phyloP scores from a whole-genome alignment of 2,797 vertebrate genomes.

The Pteronotus mesoamericanus region DNA sequence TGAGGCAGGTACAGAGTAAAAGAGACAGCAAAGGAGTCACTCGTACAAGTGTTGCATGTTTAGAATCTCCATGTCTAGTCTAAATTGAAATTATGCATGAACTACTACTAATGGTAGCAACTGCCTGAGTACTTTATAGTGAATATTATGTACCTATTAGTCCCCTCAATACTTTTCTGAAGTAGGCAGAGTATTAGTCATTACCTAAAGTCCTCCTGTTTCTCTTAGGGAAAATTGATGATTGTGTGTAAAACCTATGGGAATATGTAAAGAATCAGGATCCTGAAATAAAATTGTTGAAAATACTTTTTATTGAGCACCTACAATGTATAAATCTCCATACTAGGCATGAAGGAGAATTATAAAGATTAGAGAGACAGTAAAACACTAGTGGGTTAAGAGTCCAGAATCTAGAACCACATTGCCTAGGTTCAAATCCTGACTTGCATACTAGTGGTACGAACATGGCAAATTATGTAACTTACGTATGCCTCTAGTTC shows the following conservation, averaged over 20 bases:
- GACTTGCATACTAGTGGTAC: neutral
- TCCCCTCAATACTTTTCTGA: neutral
- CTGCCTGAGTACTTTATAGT: neutral
- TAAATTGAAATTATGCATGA: neutral
- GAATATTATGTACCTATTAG: neutral
- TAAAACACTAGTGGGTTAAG: neutral
- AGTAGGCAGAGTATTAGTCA: neutral
- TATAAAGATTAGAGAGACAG: neutral
- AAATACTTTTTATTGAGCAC: conserved; percentile 8
- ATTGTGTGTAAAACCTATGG: neutral
- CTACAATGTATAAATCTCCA: neutral
- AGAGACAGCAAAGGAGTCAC: neutral
- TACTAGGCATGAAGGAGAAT: neutral
- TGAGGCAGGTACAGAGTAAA: neutral
- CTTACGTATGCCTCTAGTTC: neutral
- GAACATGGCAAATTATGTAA: neutral
- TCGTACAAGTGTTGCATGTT: neutral
- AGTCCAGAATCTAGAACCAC: neutral
- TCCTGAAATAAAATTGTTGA: neutral
- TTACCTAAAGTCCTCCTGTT: neutral
- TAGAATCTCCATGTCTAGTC: neutral
- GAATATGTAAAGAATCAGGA: neutral
- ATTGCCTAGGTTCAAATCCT: neutral
- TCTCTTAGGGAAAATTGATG: neutral
- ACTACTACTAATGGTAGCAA: neutral